Conservation (phyloP, 2,797 vertebrate species). For the Malacoraja senta region DNA sequence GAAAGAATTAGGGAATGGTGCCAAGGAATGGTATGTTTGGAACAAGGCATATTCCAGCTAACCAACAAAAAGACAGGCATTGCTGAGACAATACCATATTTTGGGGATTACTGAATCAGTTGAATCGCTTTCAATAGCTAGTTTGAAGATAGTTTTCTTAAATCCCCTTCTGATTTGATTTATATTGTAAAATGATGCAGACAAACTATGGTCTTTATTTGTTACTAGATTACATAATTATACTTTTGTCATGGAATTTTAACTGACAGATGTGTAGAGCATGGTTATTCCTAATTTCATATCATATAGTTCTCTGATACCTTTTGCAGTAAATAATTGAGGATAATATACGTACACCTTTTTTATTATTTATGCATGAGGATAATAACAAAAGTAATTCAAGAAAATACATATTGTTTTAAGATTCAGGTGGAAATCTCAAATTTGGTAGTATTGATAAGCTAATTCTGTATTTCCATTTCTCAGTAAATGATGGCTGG, state of each 20-base stretch:
- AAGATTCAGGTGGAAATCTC: too few species aligned
- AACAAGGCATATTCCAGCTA: too few species aligned
- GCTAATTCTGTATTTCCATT: too few species aligned
- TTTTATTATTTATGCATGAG: background rate
- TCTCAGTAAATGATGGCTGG: too few species aligned
- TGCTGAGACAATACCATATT: too few species aligned
- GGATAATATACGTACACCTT: conserved; percentile 17
- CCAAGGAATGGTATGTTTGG: too few species aligned
- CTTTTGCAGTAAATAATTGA: conserved; percentile 42
- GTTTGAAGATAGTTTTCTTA: background rate
- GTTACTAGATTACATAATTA: conserved; percentile 38
- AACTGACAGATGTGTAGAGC: conserved; percentile 43
- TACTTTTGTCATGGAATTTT: conserved; percentile 46
- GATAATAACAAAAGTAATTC: too few species aligned
- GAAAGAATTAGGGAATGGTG: too few species aligned
- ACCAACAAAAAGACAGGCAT: too few species aligned
- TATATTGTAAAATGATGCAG: conserved; percentile 54
- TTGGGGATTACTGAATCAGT: background rate
- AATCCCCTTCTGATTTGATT: conserved; percentile 56
- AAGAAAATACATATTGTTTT: too few species aligned
- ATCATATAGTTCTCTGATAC: conserved; percentile 42
- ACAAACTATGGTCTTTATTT: conserved; percentile 40
- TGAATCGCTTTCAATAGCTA: background rate
- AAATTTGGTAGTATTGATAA: too few species aligned
- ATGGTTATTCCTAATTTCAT: conserved; percentile 44